Evolutionary conservation across 2,888 invertebrate species (phyloP), one percentile per base, ranked within the genome.

Genomic region (Meliscaeva auricollis): DNA sequence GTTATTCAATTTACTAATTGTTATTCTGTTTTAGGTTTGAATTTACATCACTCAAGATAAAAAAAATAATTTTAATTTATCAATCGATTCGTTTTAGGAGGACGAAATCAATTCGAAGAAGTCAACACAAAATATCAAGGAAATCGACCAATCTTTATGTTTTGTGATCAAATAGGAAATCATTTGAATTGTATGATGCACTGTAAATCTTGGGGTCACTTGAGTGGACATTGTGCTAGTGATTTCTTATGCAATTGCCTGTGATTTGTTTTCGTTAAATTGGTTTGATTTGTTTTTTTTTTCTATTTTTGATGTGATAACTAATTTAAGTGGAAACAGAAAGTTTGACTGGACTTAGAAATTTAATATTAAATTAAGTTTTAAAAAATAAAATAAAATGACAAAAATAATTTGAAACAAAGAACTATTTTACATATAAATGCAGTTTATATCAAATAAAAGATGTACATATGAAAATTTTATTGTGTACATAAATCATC

Each of bases 161-260:
- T 88, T 26, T 89, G 89, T 64, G 89, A 89, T 85, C 88, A 89
- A 69, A 87, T 89, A n/a, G 89, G 89, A 75, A 89, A 88, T 70
- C 89, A 89, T 66, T 88, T 88, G 30, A 89, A 88, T 68, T 89
- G 89, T 64, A 88, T 89, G 70, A 81, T 89, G 26, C 87, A 85
- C 46, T 89, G 89, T 30, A 89, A 88, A 69, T 87, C 87, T 41
- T 74, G 89, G 80, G 89, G 89, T 0, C 87, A 88, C 56, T 81
- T 72, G 44, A 87, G 83, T 9, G 89, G 89, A 8, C 85, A 88
- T 68, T 89, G 89, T 72, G 87, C 87, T 8, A 88, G 89, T 48
- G 89, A 89, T 87, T 89, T 88, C 48, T 87, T 87, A 48, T 89
- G 89, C 79, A 88, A 87, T 82, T 89, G 89, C 32, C 73, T 81